Evolutionary conservation across 92 coral and sea anemone species (phyloP).

Genomic region (Porites cylindrica): DNA sequence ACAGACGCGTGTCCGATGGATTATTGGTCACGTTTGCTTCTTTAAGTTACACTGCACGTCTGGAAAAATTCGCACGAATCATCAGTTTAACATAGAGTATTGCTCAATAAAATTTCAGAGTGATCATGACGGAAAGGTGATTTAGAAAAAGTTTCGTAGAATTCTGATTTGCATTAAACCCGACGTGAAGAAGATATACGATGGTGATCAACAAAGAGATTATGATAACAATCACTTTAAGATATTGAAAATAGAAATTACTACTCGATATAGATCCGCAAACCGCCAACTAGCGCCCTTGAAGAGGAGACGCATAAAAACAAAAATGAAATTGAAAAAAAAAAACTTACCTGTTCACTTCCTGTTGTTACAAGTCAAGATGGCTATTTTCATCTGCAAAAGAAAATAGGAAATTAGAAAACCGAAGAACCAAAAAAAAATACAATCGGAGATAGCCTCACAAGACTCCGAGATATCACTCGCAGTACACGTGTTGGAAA

Average conservation of each 20-base stretch:
- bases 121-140: too few relatives aligned
- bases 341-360: slow-evolving; percentile 14
- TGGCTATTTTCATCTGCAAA: neutral
- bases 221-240: slow-evolving; percentile 14
- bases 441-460: neutral
- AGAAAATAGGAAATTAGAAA: slow-evolving; percentile 1
- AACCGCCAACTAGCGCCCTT: neutral
- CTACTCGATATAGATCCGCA: neutral
- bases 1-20: too few relatives aligned
- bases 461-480: neutral
- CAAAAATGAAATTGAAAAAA: neutral
- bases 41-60: too few relatives aligned
- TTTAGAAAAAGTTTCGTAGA: too few relatives aligned
- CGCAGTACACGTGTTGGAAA: neutral
- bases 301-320: neutral
- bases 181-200: neutral
- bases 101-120: too few relatives aligned
- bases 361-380: neutral
- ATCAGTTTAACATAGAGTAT: too few relatives aligned
- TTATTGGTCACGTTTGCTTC: too few relatives aligned
- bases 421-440: neutral
- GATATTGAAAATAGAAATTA: slow-evolving; percentile 1
- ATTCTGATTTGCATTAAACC: neutral
- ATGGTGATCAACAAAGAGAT: neutral
- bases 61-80: too few relatives aligned